Evolutionary conservation across 2,888 invertebrate species (phyloP).

Genomic region (Nebria salina): DNA sequence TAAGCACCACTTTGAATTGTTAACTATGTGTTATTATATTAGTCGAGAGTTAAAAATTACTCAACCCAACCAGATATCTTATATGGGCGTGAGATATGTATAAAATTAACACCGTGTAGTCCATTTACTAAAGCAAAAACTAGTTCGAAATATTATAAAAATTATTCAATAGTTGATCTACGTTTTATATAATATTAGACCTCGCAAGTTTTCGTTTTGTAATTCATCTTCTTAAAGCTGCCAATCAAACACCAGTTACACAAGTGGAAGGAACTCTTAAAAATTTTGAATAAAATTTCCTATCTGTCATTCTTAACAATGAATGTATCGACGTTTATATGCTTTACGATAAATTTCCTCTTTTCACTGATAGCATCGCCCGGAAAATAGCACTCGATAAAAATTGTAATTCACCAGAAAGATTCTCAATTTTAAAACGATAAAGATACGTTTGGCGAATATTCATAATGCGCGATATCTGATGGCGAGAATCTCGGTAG

Average conservation of each 20-base stretch:
- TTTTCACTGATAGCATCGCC: background rate
- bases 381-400: background rate
- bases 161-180: too few relatives aligned
- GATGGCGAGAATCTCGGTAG: background rate
- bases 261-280: background rate
- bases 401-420: background rate
- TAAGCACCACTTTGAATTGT: conserved; percentile 42
- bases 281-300: background rate
- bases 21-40: conserved; percentile 11
- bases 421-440: background rate
- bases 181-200: too few relatives aligned
- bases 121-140: too few relatives aligned
- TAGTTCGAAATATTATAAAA: too few relatives aligned
- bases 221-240: background rate
- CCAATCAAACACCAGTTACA: background rate
- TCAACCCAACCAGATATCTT: too few relatives aligned
- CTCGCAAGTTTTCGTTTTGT: too few relatives aligned
- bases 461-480: background rate
- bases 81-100: too few relatives aligned
- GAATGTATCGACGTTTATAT: background rate
- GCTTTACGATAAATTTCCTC: background rate
- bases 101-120: too few relatives aligned
- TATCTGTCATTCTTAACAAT: background rate
- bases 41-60: too few relatives aligned
- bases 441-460: background rate